Evolutionary conservation across 2,888 invertebrate genomes (phyloP).

Genomic region (Dasysyrphus tricinctus): DNA sequence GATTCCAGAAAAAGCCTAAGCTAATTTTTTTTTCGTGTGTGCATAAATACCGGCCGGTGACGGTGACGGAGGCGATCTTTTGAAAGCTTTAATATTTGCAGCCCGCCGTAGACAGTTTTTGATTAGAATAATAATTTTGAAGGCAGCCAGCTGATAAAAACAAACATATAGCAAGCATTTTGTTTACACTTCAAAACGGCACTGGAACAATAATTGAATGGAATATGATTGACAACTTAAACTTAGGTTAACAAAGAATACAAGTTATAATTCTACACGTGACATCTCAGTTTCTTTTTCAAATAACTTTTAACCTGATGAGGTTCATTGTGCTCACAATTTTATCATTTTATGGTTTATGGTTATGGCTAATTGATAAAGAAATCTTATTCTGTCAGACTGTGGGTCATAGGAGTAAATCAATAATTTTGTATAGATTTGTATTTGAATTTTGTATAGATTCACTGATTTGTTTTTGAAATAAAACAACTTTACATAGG

Average conservation of each 20-base stretch:
- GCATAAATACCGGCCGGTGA: constrained; percentile 11
- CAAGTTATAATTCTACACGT: not conserved
- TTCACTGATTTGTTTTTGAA: too few relatives aligned
- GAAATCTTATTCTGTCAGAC: too few relatives aligned
- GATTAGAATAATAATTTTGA: not conserved
- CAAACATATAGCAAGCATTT: not conserved
- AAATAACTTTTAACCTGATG: not conserved
- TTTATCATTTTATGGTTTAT: not conserved
- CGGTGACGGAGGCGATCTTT: not conserved
- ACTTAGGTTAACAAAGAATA: not conserved
- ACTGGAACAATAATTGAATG: not conserved
- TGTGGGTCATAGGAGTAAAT: too few relatives aligned
- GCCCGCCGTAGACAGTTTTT: not conserved
- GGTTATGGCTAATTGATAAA: too few relatives aligned
- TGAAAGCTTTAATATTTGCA: constrained; percentile 2
- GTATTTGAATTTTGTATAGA: too few relatives aligned
- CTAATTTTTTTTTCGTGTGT: not conserved
- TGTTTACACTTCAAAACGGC: not conserved
- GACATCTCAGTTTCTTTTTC: not conserved
- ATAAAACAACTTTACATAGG: too few relatives aligned
- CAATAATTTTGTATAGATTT: too few relatives aligned
- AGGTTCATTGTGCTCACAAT: not conserved
- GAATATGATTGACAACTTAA: not conserved
- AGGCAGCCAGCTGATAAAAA: not conserved
- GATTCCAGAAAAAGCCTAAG: constrained; percentile 28